Percentiles rank a stretch among this genome's conserved stretches.
These are phyloP conservation scores for Mustela nigripes DNA, from an alignment of 2,113 vertebrate genomes.

Conservation along the genomic window DNA sequence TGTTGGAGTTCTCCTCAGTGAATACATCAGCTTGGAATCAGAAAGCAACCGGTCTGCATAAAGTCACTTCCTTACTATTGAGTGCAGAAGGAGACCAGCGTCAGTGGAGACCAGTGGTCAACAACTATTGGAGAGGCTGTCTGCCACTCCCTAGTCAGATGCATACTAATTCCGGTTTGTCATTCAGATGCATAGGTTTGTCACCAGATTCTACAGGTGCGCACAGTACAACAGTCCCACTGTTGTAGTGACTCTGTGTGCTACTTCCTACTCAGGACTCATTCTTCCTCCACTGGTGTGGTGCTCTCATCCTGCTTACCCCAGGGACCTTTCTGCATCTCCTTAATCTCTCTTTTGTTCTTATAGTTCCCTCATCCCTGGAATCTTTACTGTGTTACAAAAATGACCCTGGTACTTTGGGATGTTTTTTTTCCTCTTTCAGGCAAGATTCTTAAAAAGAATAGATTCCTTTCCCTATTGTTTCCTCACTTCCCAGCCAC, in stretches of 20 bases:
- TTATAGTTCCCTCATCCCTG: neutral
- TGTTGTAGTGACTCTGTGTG: neutral
- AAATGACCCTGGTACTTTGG: neutral
- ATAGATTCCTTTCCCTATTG: neutral
- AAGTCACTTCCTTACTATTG: neutral
- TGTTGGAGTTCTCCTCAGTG: neutral
- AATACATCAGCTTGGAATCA: neutral
- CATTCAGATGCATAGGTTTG: neutral
- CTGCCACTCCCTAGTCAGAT: neutral
- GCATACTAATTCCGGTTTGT: neutral
- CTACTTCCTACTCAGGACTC: neutral
- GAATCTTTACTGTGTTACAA: neutral
- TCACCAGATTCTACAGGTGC: neutral
- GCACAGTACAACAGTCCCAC: too few species aligned
- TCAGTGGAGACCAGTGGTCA: neutral
- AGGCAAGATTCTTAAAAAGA: conserved; percentile 38
- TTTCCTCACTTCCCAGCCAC: conserved; percentile 20
- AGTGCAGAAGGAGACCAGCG: neutral
- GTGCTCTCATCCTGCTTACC: neutral
- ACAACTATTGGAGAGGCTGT: too few species aligned
- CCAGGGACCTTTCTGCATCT: neutral
- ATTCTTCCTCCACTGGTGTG: neutral
- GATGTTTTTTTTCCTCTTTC: neutral
- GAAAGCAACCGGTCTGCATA: neutral
- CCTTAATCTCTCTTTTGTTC: neutral